Base-by-base conservation (phyloP, 2,797 vertebrate genomes). In the Pterois miles region DNA sequence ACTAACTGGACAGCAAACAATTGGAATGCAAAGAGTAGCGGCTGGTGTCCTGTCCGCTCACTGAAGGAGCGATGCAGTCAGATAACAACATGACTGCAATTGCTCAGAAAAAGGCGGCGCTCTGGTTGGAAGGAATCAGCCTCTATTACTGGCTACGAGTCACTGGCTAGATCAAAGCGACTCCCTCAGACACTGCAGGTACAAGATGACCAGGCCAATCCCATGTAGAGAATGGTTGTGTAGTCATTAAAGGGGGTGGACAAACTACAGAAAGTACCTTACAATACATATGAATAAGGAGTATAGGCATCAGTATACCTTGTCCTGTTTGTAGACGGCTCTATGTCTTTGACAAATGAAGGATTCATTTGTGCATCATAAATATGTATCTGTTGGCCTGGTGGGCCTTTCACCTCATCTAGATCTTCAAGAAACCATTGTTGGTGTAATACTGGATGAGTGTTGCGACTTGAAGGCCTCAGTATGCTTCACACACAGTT, bases 1-100 rank as follows among this genome's bases (percentile, higher is more conserved):
- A 48, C 76, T 74, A 85, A 83, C 80, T 85, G 74, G 81, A 89
- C 62, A 25, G 74, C 79, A 54, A 80, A 80, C 75, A 83, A 86
- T 73, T 82, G 68, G 77, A 83, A 80, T 70, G 69, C 65, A 83
- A 87, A 91, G 90, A 89, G 86, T 85, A 78, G 80, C 74, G 91
- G 94, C 80, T 91, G 90, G 92, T 85, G 83, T 91, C 83, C 88
- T 87, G 89, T 93, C 88, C 80, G 81, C 92, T 93, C 57, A 54
- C 68, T 53, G 65, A 81, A 77, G 62, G 50, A 87, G 64, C 3
- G 10, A 71, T 8, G 12, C 69, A 73, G 67, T 82, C 76, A 76
- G 31, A 84, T 65, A 73, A 82, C 63, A 83, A 69, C 70, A 80
- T 31, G 68, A 78, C 46, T 65, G 11, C 74, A 83, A 82, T 65